A percentile compares a stretch with the other conserved stretches of the same genome.
Evolutionary conservation across 2,888 invertebrate genomes (phyloP).

Genomic region (Tetragonisca angustula): DNA sequence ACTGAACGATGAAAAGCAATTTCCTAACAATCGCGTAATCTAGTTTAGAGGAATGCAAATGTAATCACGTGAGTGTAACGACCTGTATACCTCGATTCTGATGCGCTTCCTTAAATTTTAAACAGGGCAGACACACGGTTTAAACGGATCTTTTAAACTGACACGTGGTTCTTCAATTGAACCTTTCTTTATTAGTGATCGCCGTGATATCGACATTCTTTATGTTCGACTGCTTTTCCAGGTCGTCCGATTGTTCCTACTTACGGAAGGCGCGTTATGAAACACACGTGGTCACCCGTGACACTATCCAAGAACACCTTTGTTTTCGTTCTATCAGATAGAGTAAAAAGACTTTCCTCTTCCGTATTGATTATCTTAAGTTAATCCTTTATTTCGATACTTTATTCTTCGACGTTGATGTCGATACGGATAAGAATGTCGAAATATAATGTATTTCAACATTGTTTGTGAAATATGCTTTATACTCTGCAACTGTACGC

Average conservation of each 20-base stretch:
- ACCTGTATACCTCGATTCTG: conserved; percentile 44
- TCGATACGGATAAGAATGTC: not conserved
- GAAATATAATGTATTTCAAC: not conserved
- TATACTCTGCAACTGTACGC: not conserved
- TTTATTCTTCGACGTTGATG: not conserved
- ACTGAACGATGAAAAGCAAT: conserved; percentile 29
- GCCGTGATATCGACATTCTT: conserved; percentile 65
- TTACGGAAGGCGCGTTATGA: conserved; percentile 74
- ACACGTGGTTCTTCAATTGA: not conserved
- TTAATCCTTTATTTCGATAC: not conserved
- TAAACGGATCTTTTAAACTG: not conserved
- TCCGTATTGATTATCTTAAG: conserved; percentile 24
- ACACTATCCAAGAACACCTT: conserved; percentile 55
- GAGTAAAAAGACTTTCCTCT: conserved; percentile 33
- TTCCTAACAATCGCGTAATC: conserved; percentile 22
- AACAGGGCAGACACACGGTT: not conserved
- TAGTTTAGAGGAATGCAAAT: conserved; percentile 32
- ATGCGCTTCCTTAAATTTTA: conserved; percentile 29
- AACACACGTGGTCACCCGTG: conserved; percentile 70
- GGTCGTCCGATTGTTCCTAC: conserved; percentile 71
- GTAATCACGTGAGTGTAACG: conserved; percentile 47
- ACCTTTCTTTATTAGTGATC: conserved; percentile 39
- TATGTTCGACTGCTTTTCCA: conserved; percentile 75
- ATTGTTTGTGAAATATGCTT: not conserved
- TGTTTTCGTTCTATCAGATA: conserved; percentile 49